Conservation (phyloP, 1,140 invertebrate species). For the Drosophila yakuba region DNA sequence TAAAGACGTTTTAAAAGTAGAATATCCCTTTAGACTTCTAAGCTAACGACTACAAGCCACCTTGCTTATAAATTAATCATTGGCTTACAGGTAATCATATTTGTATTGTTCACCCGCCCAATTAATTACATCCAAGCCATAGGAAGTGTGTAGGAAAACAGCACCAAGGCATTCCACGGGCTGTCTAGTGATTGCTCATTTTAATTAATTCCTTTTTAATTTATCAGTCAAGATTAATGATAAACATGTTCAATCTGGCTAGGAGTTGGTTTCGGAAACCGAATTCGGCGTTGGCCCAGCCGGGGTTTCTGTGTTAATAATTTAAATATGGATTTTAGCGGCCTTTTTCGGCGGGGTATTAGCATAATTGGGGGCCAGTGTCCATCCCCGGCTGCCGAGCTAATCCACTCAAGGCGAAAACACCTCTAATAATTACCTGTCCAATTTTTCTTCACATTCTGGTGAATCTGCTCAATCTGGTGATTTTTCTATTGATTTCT, state of each 20-base stretch:
- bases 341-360: constrained; percentile 72
- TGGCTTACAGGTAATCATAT: not conserved
- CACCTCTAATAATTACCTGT: constrained; percentile 76
- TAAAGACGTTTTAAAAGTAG: no score
- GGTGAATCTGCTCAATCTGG: constrained; percentile 7
- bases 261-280: constrained; percentile 54
- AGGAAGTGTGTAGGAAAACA: constrained; percentile 25
- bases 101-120: not conserved
- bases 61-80: not conserved
- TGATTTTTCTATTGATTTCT: constrained; percentile 28
- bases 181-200: constrained; percentile 63
- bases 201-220: constrained; percentile 81
- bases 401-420: constrained; percentile 71
- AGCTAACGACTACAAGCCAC: no score
- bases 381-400: constrained; percentile 46
- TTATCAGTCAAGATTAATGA: constrained; percentile 81
- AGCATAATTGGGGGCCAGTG: constrained; percentile 76
- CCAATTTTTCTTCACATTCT: constrained; percentile 71
- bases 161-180: constrained; percentile 13
- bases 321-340: constrained; percentile 73
- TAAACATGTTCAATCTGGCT: constrained; percentile 72
- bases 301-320: constrained; percentile 61
- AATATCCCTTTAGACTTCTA: no score
- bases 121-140: constrained; percentile 4
- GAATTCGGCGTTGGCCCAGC: constrained; percentile 42